Percentiles rank a stretch among this genome's conserved stretches.
phyloP scores from a whole-genome alignment of 2,113 vertebrate genomes.

The Petroica traversi region DNA sequence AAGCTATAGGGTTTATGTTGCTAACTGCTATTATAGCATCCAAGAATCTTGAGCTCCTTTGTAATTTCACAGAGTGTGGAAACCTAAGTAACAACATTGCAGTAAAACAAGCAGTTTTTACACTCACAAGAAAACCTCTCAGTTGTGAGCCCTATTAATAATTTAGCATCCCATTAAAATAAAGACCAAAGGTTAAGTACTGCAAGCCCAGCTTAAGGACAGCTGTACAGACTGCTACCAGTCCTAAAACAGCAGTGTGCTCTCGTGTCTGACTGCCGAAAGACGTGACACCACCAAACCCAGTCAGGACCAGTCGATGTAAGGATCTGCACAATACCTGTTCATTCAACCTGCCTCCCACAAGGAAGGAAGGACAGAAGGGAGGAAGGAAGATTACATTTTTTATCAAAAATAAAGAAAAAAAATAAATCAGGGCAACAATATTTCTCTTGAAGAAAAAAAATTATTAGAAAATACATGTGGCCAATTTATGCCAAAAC shows the following conservation, averaged over 20 bases:
- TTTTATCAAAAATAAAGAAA: neutral
- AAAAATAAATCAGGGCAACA: neutral
- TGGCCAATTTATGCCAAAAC: neutral
- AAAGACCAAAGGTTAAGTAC: neutral
- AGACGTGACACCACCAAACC: neutral
- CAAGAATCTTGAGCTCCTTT: neutral
- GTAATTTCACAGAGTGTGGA: neutral
- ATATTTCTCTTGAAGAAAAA: neutral
- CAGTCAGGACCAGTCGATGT: neutral
- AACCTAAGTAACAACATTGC: neutral
- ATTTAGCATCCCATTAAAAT: neutral
- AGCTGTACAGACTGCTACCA: neutral
- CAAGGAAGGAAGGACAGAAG: neutral
- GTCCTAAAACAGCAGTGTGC: neutral
- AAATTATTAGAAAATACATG: neutral
- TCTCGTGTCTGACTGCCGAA: neutral
- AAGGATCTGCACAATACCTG: neutral
- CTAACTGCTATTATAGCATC: accelerated
- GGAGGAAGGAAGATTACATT: neutral
- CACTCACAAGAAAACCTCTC: neutral
- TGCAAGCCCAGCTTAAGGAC: neutral
- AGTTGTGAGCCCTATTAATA: neutral
- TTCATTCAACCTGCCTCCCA: neutral
- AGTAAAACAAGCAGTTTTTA: neutral
- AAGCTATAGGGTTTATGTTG: neutral